Base-by-base conservation (phyloP, 2,888 invertebrate genomes). In the Schizaphis graminum region DNA sequence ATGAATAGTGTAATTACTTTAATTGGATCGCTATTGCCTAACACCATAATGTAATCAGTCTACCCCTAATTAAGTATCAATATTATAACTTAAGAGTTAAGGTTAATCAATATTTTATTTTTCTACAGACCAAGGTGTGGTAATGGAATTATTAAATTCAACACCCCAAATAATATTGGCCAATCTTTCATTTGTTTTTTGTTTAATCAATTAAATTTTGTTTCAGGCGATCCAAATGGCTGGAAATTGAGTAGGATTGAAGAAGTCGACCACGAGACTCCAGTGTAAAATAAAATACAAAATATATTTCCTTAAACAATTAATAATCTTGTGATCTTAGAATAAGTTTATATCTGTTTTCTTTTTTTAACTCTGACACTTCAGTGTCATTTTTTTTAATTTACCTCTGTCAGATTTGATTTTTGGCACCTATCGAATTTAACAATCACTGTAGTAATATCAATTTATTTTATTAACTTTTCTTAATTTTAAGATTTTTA, bases 231-330 rank as follows among this genome's bases (percentile, higher is more conserved):
- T 96, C 97, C 97, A 94, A 98, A 98, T 96, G 97, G 97, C 95
- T 98, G 98, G 98, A 97, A 98, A 95, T 96, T 98, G 95, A 98
- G 98, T 95, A 97, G 98, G 95, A 98, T 98, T 96, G 98, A 98
- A 96, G 98, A 98, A 96, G 97, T 97, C 95, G 98, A 98, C 95
- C 97, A 97, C 96, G 98, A 98, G 96, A 98, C 98, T 96, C 97
- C 97, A 95, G 98, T 98, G 96, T 98, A 97, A 94, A 93, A 77
- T 5, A 91, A 67, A 35, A 67, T 67, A n/a, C 35, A 35, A 67
- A 67, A 67, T 67, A 89, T 85, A 93, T 93, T 90, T 88, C 87
- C 53, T 88, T 49, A 41, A 86, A 89, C 53, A 90, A 86, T 90
- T 85, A 90, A 93, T 93, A 93, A 94, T 94, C 90, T 94, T 94